Evolutionary conservation across 2,888 invertebrate genomes (phyloP).

Genomic region (Pachymerium ferrugineum): DNA sequence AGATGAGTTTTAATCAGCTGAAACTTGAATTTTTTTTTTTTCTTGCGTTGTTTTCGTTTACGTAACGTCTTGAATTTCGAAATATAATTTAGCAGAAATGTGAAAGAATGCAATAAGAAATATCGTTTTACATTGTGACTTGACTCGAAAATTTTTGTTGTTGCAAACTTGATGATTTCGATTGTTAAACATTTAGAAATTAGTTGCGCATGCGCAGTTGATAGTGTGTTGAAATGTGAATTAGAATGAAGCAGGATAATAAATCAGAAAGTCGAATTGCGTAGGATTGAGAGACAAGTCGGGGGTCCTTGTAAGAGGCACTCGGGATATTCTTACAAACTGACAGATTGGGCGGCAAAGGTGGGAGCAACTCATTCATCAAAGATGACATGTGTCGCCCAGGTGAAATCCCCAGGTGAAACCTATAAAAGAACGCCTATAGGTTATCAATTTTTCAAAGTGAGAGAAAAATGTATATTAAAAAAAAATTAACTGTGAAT

Average conservation of each 20-base stretch:
- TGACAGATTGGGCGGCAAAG: slow-evolving; percentile 25
- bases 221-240: slow-evolving; percentile 15
- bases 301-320: slow-evolving; percentile 1
- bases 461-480: too few relatives aligned
- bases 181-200: not conserved
- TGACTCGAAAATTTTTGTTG: too few relatives aligned
- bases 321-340: not conserved
- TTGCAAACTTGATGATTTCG: too few relatives aligned
- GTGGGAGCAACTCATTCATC: slow-evolving; percentile 15
- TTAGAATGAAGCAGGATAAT: not conserved
- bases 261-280: not conserved
- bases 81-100: too few relatives aligned
- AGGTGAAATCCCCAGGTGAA: slow-evolving; percentile 22
- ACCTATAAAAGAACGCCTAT: slow-evolving; percentile 6
- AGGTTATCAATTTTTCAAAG: slow-evolving; percentile 21
- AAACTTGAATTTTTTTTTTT: too few relatives aligned
- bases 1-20: not conserved
- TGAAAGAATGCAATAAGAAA: too few relatives aligned
- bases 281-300: not conserved
- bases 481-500: not conserved
- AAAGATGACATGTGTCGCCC: slow-evolving; percentile 15
- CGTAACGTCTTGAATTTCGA: too few relatives aligned
- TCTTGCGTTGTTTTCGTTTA: too few relatives aligned
- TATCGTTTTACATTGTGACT: too few relatives aligned
- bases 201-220: not conserved